These are phyloP conservation scores for Sebastolobus altivelis DNA, from an alignment of 2,797 vertebrate genomes.

Conservation along the genomic window DNA sequence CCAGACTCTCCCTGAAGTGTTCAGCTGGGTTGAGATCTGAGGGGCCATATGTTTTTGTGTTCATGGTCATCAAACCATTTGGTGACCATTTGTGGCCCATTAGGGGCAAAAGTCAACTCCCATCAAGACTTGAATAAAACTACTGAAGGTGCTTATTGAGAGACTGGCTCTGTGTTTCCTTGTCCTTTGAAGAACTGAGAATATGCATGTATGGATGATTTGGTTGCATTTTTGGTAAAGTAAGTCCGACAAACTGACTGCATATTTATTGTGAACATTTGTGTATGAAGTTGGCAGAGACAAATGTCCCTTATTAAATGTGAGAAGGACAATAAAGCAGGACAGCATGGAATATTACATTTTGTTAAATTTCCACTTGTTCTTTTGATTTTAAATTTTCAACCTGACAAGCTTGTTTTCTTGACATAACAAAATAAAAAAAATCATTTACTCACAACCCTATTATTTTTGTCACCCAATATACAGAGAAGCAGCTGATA, in stretches of 20 bases:
- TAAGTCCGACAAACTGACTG: not conserved
- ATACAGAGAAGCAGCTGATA: not conserved
- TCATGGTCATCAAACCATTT: slow-evolving; percentile 34
- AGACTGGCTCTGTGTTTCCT: not conserved
- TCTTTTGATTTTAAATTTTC: not conserved
- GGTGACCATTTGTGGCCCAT: slow-evolving; percentile 31
- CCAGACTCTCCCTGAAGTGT: not conserved
- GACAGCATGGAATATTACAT: not conserved
- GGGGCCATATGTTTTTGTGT: not conserved
- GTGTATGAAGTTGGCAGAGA: not conserved
- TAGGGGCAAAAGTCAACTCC: not conserved
- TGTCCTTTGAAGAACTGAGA: not conserved
- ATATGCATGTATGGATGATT: not conserved
- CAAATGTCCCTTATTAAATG: not conserved
- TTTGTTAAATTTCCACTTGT: not conserved
- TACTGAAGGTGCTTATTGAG: not conserved
- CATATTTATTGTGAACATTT: not conserved
- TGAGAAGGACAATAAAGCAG: not conserved
- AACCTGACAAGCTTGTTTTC: not conserved
- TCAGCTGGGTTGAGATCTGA: not conserved
- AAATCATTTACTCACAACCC: too few relatives aligned
- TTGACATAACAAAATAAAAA: not conserved
- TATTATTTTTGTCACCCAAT: too few relatives aligned
- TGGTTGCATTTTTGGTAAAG: not conserved
- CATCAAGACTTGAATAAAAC: not conserved